These are phyloP conservation scores for Rhamnusium bicolor DNA, from an alignment of 2,888 invertebrate genomes.

Conservation along the genomic window DNA sequence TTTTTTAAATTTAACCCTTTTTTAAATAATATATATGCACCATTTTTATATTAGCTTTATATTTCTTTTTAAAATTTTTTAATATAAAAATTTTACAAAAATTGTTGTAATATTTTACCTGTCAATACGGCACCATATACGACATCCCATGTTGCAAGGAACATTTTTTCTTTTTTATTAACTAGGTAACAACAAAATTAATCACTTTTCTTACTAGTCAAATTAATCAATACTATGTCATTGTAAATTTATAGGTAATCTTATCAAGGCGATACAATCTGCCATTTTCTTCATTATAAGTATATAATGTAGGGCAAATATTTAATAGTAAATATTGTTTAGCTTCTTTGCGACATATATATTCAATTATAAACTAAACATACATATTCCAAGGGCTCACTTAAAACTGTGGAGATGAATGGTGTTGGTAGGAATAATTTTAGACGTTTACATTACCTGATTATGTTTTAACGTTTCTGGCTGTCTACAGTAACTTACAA, in stretches of 20 bases:
- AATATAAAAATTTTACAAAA: too few species aligned
- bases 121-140: neutral
- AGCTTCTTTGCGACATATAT: neutral
- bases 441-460: too few species aligned
- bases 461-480: too few species aligned
- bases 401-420: too few species aligned
- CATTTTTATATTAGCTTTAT: too few species aligned
- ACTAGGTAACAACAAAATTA: neutral
- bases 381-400: too few species aligned
- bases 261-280: neutral
- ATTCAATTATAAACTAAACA: neutral
- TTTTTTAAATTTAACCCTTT: too few species aligned
- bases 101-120: neutral
- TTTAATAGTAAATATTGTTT: neutral
- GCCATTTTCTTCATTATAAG: neutral
- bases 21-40: too few species aligned
- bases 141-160: neutral
- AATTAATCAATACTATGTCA: neutral
- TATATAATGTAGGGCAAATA: neutral
- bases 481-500: too few species aligned
- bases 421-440: too few species aligned
- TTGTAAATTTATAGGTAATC: neutral
- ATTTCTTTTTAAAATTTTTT: too few species aligned
- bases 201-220: neutral
- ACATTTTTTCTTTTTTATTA: neutral